Conservation (phyloP, 2,797 vertebrate genomes). For the Calcarius lapponicus region DNA sequence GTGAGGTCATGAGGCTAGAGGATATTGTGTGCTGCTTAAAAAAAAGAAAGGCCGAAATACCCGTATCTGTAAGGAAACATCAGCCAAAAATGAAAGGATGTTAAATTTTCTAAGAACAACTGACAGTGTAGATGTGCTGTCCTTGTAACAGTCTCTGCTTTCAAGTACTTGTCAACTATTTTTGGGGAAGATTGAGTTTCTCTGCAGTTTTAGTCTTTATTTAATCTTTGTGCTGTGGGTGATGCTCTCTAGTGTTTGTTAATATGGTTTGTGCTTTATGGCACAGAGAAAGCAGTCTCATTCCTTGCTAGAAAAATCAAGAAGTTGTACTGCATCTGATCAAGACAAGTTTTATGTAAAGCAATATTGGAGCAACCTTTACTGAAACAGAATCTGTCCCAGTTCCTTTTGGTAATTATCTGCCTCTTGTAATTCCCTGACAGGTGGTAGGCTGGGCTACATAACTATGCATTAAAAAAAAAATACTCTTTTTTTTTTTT, state of each 20-base stretch:
- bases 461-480: neutral
- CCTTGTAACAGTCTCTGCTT: neutral
- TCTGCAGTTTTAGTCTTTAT: neutral
- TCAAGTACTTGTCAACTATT: neutral
- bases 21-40: neutral
- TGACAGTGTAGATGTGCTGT: neutral
- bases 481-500: neutral
- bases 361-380: neutral
- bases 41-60: accelerated
- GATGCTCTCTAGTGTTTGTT: neutral
- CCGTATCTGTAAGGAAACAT: neutral
- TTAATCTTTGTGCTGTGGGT: neutral
- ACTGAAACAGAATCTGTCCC: neutral
- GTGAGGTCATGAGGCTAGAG: neutral
- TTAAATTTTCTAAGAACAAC: neutral
- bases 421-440: neutral
- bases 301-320: neutral
- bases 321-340: neutral
- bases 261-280: neutral
- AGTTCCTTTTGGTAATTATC: neutral
- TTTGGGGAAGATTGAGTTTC: neutral
- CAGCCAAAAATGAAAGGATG: neutral
- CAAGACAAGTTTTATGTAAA: neutral
- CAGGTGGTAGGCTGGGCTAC: slow-evolving; percentile 7
- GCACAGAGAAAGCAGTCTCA: neutral